phyloP scores from a whole-genome alignment of 1,140 invertebrate species.

The Oncopodura yosiiana region DNA sequence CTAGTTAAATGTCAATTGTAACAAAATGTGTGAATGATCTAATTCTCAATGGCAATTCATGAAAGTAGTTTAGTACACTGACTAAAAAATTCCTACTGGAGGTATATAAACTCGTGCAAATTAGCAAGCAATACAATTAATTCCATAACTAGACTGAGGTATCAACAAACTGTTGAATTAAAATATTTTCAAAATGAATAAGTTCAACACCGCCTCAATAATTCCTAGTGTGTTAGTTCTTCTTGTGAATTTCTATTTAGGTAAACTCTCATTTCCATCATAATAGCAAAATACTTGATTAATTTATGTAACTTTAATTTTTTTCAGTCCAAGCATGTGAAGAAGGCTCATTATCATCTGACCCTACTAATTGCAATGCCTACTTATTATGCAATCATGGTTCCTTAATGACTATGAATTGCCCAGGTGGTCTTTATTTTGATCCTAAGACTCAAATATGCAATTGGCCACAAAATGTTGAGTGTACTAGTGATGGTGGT shows the following conservation, averaged over 20 bases:
- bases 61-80: too few relatives aligned
- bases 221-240: not conserved
- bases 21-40: too few relatives aligned
- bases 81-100: too few relatives aligned
- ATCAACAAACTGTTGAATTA: too few relatives aligned
- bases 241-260: not conserved
- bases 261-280: not conserved
- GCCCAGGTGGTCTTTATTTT: conserved; percentile 8
- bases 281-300: not conserved
- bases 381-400: conserved; percentile 8
- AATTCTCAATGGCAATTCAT: too few relatives aligned
- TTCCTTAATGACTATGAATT: not conserved
- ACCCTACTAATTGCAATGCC: conserved; percentile 1
- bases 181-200: conserved; percentile 1
- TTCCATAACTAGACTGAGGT: too few relatives aligned
- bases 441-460: conserved; percentile 4
- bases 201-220: not conserved
- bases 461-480: conserved; percentile 20
- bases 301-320: not conserved
- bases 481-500: not conserved
- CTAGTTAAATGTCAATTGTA: too few relatives aligned
- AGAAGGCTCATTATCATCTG: not conserved
- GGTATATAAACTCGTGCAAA: too few relatives aligned
- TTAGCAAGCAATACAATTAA: too few relatives aligned
- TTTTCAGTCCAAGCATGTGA: not conserved